Percentiles rank a stretch among this genome's conserved stretches.
phyloP scores from a whole-genome alignment of 2,113 vertebrate species.

The Pungitius pungitius region DNA sequence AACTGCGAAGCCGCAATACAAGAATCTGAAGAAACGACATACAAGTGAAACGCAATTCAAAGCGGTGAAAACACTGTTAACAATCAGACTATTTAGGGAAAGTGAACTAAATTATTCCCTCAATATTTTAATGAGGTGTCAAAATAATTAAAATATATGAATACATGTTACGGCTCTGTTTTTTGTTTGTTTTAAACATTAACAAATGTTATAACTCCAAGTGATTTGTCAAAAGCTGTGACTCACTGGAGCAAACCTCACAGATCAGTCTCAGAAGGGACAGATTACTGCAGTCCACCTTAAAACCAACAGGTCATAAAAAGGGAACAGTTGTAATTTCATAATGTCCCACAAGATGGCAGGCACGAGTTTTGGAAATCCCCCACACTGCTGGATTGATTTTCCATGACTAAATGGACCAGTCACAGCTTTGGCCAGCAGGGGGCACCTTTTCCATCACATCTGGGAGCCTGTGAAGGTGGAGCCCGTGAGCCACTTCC shows the following conservation, averaged over 20 bases:
- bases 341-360: slow-evolving; percentile 58
- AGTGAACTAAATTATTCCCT: background rate
- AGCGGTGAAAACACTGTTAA: background rate
- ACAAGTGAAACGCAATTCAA: background rate
- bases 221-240: background rate
- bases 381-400: accelerated
- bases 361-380: background rate
- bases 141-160: background rate
- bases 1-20: slow-evolving; percentile 15
- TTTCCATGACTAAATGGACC: background rate
- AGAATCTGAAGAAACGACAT: background rate
- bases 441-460: slow-evolving; percentile 50
- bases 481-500: background rate
- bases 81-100: background rate
- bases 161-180: background rate
- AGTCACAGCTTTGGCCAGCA: background rate
- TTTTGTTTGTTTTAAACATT: background rate
- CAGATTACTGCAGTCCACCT: slow-evolving; percentile 62
- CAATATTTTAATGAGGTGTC: background rate
- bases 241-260: slow-evolving; percentile 1
- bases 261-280: background rate
- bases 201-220: background rate
- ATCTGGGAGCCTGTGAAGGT: background rate
- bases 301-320: slow-evolving; percentile 53
- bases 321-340: background rate